Evolutionary conservation across 2,113 vertebrate genomes (phyloP), one percentile per base, ranked within the genome.

Genomic region (Caretta caretta): DNA sequence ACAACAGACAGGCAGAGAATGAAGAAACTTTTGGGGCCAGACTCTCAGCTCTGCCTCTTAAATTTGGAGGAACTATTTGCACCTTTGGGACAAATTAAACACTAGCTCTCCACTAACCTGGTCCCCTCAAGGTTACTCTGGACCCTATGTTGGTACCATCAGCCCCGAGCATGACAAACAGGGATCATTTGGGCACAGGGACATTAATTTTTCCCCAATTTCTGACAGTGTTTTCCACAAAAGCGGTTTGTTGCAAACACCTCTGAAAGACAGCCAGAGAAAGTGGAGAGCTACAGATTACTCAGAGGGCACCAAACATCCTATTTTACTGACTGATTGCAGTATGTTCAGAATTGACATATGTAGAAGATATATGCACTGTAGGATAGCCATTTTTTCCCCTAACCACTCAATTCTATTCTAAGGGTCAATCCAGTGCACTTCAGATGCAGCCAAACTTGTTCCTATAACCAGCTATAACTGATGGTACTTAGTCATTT

Each of bases 361-460:
- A 9, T 1, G 2, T 53, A 13, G 50, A 65, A 78, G 59, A 6
- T 14, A 7, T 38, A 76, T 46, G 19, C 51, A 53, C 51, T 53
- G 51, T 4, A 17, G 0, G 1, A 0, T 0, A 90, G 22, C 3
- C 25, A 46, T 83, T n/a, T 48, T 35, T 81, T 5, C 80, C 29
- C 49, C 83, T 80, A 46, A 78, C 65, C 82, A 82, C 53, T 19
- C 42, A 85, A 19, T 31, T 25, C 2, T 2, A 81, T n/a, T 48
- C 38, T 83, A 57, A 84, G 83, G 38, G 84, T 87, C 49, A 80
- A 56, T 16, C 24, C 81, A 92, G 38, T 1, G 83, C 7, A 84
- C 17, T 78, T 16, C 48, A 56, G 82, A 35, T 3, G 42, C 69
- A 80, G 51, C 25, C 59, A 57, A n/a, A 35, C 59, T 25, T n/a